These are phyloP conservation scores for Apeira syringaria DNA, from an alignment of 2,888 invertebrate genomes.

Conservation along the genomic window DNA sequence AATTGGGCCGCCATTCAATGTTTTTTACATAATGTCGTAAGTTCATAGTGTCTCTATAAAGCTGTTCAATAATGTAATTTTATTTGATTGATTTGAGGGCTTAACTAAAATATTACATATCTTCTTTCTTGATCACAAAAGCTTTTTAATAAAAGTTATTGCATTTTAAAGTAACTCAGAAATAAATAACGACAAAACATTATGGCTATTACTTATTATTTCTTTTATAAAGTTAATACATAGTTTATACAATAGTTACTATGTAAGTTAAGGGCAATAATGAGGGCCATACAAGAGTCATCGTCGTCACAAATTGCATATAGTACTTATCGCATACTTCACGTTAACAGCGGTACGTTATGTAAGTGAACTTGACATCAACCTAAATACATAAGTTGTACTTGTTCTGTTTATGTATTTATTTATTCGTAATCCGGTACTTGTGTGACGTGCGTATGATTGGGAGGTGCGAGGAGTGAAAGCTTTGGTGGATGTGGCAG, in stretches of 20 bases:
- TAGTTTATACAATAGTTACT: background rate
- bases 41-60: too few relatives aligned
- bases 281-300: constrained; percentile 21
- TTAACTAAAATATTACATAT: too few relatives aligned
- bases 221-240: constrained; percentile 1
- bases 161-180: too few relatives aligned
- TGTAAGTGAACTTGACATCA: constrained; percentile 71
- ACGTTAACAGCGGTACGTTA: constrained; percentile 18
- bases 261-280: constrained; percentile 5
- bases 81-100: too few relatives aligned
- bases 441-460: constrained; percentile 25
- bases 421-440: constrained; percentile 43
- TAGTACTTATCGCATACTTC: constrained; percentile 24
- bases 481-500: constrained; percentile 49
- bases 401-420: constrained; percentile 48
- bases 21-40: too few relatives aligned
- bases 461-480: constrained; percentile 39
- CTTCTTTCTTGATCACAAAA: too few relatives aligned
- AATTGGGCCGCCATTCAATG: too few relatives aligned
- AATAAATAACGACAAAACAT: too few relatives aligned
- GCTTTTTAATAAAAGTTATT: too few relatives aligned
- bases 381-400: constrained; percentile 52
- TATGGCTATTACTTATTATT: background rate
- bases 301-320: constrained; percentile 13
- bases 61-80: too few relatives aligned